A percentile compares a stretch with the other conserved stretches of the same genome.
Evolutionary conservation across 2,113 vertebrate species (phyloP).

Genomic region (Thinocorus orbignyianus): DNA sequence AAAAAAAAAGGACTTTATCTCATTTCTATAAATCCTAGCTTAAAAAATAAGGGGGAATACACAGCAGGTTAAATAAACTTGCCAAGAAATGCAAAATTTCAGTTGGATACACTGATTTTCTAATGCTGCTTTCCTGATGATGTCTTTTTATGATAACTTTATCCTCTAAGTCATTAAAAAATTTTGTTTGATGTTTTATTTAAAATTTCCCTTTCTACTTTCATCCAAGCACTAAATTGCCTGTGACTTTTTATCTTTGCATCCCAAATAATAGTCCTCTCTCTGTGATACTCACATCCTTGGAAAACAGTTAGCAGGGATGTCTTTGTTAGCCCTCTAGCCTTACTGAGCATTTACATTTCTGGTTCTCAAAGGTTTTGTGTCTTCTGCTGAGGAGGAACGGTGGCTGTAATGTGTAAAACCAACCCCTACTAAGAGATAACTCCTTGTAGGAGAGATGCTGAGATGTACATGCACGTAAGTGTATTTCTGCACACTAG

Average conservation of each 20-base stretch:
- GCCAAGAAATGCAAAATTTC: background rate
- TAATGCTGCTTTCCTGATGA: background rate
- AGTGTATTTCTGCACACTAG: too few species aligned
- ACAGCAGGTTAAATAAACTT: background rate
- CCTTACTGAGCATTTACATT: rapidly evolving
- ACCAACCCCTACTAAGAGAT: background rate
- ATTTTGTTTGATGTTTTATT: background rate
- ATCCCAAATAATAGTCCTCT: background rate
- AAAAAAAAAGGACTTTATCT: background rate
- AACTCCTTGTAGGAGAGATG: background rate
- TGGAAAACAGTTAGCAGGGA: background rate
- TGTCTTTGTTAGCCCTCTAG: background rate
- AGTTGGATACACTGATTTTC: background rate
- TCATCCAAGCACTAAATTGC: background rate
- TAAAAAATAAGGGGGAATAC: background rate
- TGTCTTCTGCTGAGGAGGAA: background rate
- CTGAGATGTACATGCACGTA: rapidly evolving
- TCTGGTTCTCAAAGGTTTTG: background rate
- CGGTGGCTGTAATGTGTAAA: background rate
- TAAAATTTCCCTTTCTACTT: background rate
- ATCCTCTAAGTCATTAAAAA: background rate
- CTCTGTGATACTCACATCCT: rapidly evolving
- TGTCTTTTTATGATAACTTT: background rate
- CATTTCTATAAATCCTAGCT: background rate
- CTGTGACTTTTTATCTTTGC: background rate